phyloP scores from a whole-genome alignment of 1,140 invertebrate species.

The Halyomorpha halys region DNA sequence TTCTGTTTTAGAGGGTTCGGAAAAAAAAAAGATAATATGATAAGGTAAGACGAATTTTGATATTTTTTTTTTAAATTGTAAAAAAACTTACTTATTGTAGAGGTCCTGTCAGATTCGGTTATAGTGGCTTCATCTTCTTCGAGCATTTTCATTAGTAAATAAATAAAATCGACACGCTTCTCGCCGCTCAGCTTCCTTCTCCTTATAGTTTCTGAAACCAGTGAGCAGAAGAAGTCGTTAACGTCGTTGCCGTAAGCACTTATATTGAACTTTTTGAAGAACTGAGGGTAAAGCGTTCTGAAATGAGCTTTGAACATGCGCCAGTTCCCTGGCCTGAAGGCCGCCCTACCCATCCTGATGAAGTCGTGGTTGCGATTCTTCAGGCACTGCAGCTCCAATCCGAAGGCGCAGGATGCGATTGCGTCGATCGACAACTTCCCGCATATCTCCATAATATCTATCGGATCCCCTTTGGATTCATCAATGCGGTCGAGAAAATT shows the following conservation, averaged over 20 bases:
- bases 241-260: slow-evolving; percentile 22
- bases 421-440: slow-evolving; percentile 33
- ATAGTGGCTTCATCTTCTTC: background rate
- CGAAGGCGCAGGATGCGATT: slow-evolving; percentile 36
- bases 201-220: background rate
- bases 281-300: background rate
- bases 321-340: slow-evolving; percentile 6
- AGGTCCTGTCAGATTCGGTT: background rate
- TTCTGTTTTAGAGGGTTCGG: too few relatives aligned
- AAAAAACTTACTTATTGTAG: slow-evolving; percentile 7
- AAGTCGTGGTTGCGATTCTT: slow-evolving; percentile 9
- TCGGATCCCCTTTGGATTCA: slow-evolving; percentile 37
- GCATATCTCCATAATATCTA: slow-evolving; percentile 34
- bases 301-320: slow-evolving; percentile 5
- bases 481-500: slow-evolving; percentile 32
- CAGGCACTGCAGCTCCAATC: slow-evolving; percentile 28
- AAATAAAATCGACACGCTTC: background rate
- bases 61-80: too few relatives aligned
- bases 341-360: background rate
- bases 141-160: background rate
- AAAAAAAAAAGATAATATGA: too few relatives aligned
- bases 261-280: slow-evolving; percentile 20
- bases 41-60: too few relatives aligned
- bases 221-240: slow-evolving; percentile 28
- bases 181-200: background rate